Percentiles rank a stretch among this genome's conserved stretches.
Evolutionary conservation across 2,888 invertebrate species (phyloP).

Genomic region (Carpatolechia fugitivella): DNA sequence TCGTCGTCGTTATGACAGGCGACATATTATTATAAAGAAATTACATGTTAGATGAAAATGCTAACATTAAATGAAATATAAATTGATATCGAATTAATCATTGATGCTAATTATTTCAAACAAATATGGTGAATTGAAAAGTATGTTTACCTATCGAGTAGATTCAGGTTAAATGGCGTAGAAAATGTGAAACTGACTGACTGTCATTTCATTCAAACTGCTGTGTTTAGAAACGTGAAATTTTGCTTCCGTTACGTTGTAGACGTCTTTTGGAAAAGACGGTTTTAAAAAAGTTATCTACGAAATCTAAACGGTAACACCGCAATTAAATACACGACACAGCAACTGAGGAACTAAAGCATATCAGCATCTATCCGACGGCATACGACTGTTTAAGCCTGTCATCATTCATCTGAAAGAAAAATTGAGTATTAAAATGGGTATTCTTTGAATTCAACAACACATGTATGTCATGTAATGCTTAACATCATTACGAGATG

Average conservation of each 20-base stretch:
- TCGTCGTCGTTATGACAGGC: no score
- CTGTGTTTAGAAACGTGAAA: no score
- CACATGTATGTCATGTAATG: conserved; percentile 51
- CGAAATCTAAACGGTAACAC: no score
- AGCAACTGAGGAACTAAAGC: conserved; percentile 48
- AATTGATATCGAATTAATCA: no score
- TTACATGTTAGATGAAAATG: no score
- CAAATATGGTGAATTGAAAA: no score
- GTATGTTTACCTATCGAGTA: background rate
- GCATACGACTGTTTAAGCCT: conserved; percentile 63
- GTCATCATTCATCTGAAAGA: conserved; percentile 77
- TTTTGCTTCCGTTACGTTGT: no score
- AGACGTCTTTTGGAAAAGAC: no score
- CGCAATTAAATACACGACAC: conserved; percentile 28
- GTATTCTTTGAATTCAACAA: conserved; percentile 47
- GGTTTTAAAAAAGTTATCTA: no score
- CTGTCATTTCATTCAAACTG: background rate
- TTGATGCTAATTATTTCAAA: no score
- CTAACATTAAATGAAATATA: no score
- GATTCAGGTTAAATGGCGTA: background rate
- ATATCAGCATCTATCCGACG: conserved; percentile 57
- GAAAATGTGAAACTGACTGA: background rate
- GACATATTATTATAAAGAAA: no score
- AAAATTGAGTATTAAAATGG: conserved; percentile 66
- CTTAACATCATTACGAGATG: conserved; percentile 34